phyloP scores from a whole-genome alignment of 2,113 vertebrate species.

The Puffinus mauretanicus region DNA sequence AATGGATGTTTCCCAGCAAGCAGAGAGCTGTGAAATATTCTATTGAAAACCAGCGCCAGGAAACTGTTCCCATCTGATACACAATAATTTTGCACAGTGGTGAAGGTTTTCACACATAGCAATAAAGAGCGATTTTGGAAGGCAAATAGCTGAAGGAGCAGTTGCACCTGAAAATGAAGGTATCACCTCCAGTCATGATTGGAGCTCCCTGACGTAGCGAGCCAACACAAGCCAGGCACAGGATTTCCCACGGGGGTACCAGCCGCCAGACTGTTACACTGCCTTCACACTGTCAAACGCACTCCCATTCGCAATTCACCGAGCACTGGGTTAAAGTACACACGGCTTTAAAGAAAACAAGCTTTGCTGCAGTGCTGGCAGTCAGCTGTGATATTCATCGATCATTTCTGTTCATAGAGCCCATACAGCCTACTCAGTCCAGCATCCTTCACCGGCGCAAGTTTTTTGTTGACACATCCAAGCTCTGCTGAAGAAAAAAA shows the following conservation, averaged over 20 bases:
- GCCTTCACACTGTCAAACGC: slow-evolving; percentile 15
- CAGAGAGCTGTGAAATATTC: slow-evolving; percentile 19
- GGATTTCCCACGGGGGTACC: neutral
- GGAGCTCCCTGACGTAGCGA: neutral
- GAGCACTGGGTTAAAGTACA: neutral
- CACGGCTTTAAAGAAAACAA: neutral
- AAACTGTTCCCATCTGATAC: neutral
- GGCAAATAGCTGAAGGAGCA: slow-evolving; percentile 9
- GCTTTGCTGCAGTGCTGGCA: slow-evolving; percentile 1
- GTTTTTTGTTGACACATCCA: neutral
- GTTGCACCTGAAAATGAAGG: slow-evolving; percentile 46
- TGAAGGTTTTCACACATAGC: slow-evolving; percentile 41
- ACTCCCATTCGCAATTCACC: fast-evolving
- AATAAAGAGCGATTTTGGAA: neutral
- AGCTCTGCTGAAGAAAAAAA: neutral
- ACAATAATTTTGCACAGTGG: neutral
- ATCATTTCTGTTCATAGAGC: neutral
- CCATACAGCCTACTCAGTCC: neutral
- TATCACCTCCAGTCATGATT: neutral
- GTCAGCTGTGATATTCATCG: neutral
- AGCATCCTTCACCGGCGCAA: neutral
- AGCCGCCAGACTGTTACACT: slow-evolving; percentile 16
- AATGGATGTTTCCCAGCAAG: slow-evolving; percentile 6
- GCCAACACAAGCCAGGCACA: neutral
- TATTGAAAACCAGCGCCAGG: neutral